Conservation (phyloP, 1,140 invertebrate species). For the Acromyrmex charruanus region DNA sequence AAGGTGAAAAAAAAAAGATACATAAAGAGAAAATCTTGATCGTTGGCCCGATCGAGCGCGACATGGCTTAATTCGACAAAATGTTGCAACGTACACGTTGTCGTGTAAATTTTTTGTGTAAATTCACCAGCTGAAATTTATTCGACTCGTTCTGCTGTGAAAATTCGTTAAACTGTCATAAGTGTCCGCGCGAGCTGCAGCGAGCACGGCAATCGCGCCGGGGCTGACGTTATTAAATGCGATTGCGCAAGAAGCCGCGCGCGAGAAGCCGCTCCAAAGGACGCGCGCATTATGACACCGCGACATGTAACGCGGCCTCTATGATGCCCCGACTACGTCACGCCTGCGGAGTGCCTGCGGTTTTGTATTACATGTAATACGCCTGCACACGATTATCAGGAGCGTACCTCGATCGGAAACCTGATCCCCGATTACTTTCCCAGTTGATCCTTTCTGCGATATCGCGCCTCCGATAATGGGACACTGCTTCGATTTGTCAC, state of each 20-base stretch:
- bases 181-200: slow-evolving; percentile 39
- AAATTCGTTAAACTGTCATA: slow-evolving; percentile 65
- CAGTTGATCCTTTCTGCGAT: not conserved
- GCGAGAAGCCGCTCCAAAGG: slow-evolving; percentile 75
- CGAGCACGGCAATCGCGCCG: slow-evolving; percentile 47
- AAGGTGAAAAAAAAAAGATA: not conserved
- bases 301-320: slow-evolving; percentile 66
- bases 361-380: slow-evolving; percentile 71
- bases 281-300: slow-evolving; percentile 74
- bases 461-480: not conserved
- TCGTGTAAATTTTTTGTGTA: slow-evolving; percentile 22
- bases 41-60: not conserved
- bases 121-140: slow-evolving; percentile 61
- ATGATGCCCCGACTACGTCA: slow-evolving; percentile 64
- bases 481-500: not conserved
- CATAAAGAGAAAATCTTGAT: slow-evolving; percentile 22
- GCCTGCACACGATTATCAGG: slow-evolving; percentile 67
- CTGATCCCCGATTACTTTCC: slow-evolving; percentile 42
- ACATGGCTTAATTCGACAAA: not conserved
- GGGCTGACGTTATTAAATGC: slow-evolving; percentile 73
- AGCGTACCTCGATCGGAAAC: slow-evolving; percentile 64
- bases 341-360: slow-evolving; percentile 61
- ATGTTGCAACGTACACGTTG: slow-evolving; percentile 33
- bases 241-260: slow-evolving; percentile 70
- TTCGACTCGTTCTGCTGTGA: slow-evolving; percentile 35